phyloP scores from a whole-genome alignment of 1,140 invertebrate genomes.

The Pollicipes pollicipes region DNA sequence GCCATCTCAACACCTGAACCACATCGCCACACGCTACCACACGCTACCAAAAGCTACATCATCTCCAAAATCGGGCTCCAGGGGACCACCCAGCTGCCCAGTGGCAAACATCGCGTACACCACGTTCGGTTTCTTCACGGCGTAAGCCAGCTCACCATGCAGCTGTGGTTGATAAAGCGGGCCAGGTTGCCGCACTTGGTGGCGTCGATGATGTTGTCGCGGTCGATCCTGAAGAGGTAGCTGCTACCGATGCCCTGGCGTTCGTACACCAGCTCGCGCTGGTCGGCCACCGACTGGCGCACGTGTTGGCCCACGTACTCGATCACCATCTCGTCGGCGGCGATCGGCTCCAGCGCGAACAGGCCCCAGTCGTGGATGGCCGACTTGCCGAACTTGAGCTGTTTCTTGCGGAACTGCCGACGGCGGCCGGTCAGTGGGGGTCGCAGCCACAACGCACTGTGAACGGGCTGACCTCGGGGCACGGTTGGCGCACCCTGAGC shows the following conservation, averaged over 20 bases:
- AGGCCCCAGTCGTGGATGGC: constrained; percentile 98
- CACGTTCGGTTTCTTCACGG: no score
- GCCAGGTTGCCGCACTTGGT: constrained; percentile 96
- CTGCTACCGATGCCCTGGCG: constrained; percentile 90
- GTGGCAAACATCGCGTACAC: no score
- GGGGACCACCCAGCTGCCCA: no score
- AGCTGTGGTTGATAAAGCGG: constrained; percentile 98
- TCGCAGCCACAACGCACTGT: no score
- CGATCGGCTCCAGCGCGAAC: constrained; percentile 96
- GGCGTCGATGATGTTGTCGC: constrained; percentile 95
- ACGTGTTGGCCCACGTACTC: constrained; percentile 98
- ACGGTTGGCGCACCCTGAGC: no score
- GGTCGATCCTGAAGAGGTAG: constrained; percentile 92
- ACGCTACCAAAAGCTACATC: no score
- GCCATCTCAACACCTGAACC: no score
- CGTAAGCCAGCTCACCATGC: constrained; percentile 91
- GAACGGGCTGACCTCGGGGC: no score
- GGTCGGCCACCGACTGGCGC: constrained; percentile 80
- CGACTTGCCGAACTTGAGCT: constrained; percentile 91
- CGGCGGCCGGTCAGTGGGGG: no score
- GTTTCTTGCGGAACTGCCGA: constrained; percentile 80
- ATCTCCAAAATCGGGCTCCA: no score
- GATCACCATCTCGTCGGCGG: constrained; percentile 98
- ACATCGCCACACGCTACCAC: no score
- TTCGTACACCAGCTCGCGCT: constrained; percentile 87